Evolutionary conservation across 2,113 vertebrate genomes (phyloP), one percentile per base, ranked within the genome.

Genomic region (Euleptes europaea): DNA sequence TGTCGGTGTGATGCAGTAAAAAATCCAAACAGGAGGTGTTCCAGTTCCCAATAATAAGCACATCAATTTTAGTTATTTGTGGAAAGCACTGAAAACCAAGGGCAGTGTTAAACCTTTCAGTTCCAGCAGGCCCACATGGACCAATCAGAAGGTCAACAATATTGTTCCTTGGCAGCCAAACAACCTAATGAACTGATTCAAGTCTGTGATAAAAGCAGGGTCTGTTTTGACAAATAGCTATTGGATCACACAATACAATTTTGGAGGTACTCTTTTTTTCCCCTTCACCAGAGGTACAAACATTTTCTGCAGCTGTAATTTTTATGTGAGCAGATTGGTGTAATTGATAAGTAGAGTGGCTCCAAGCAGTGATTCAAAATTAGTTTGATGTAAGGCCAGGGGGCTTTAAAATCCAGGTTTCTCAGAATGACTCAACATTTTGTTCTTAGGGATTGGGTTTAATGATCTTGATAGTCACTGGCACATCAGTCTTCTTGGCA

Each of bases 401-500:
- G 91, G 73, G 35, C 38, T 31, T 89, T 92, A 63, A 19, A 72
- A 90, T 94, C 90, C 60, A 84, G 49, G 51, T 75, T 77, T 84
- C 80, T 89, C 80, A 88, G 87, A 94, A 91, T 90, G 73, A 92
- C 83, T 93, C 84, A 77, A 81, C 33, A 51, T 84, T 94, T 95
- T 92, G 5, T 92, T 92, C 85, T 72, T 84, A 82, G 15, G 33
- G 65, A 90, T 89, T 89, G 44, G 28, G 40, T 94, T 86, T 88
- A 94, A 92, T 92, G 90, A 79, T 89, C 83, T 92, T 94, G 76
- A 87, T 92, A 83, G 40, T 89, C 93, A 80, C 84, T 94, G 90
- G 84, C 90, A 86, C 86, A 86, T 92, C 84, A 86, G 57, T 91
- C 86, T 94, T 93, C 92, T 91, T 57, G 80, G 75, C 82, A 88